phyloP scores from a whole-genome alignment of 2,888 invertebrate species.

The Monopis laevigella region DNA sequence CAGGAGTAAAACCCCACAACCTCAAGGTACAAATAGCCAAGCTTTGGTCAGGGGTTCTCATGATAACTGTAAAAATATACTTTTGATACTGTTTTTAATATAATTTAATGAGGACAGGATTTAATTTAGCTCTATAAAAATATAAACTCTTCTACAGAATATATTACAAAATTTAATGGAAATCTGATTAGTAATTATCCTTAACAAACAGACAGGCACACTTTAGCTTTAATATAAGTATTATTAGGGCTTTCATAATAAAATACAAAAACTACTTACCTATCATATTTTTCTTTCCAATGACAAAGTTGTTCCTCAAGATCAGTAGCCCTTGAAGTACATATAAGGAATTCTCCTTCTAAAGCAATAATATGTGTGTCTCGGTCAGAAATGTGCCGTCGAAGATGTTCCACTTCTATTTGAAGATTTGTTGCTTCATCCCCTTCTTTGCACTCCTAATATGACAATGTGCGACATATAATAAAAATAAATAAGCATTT shows the following conservation, averaged over 20 bases:
- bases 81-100: no score
- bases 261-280: conserved; percentile 47
- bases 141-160: no score
- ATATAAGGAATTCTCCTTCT: conserved; percentile 86
- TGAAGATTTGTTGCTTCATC: conserved; percentile 73
- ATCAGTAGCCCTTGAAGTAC: conserved; percentile 79
- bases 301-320: conserved; percentile 84
- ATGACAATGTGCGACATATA: conserved; percentile 34
- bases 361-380: conserved; percentile 86
- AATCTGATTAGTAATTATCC: no score
- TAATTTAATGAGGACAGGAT: no score
- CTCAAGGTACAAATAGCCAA: no score
- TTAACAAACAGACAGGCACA: no score
- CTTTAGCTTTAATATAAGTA: no score
- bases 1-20: no score
- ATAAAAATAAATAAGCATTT: conserved; percentile 23
- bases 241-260: background rate
- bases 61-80: no score
- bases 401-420: conserved; percentile 87
- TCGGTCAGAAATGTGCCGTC: conserved; percentile 82
- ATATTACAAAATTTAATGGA: no score
- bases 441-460: conserved; percentile 51
- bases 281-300: conserved; percentile 94
- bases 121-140: no score
- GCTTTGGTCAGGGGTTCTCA: no score